phyloP scores from a whole-genome alignment of 2,113 vertebrate genomes.

The Rhinolophus sinicus region DNA sequence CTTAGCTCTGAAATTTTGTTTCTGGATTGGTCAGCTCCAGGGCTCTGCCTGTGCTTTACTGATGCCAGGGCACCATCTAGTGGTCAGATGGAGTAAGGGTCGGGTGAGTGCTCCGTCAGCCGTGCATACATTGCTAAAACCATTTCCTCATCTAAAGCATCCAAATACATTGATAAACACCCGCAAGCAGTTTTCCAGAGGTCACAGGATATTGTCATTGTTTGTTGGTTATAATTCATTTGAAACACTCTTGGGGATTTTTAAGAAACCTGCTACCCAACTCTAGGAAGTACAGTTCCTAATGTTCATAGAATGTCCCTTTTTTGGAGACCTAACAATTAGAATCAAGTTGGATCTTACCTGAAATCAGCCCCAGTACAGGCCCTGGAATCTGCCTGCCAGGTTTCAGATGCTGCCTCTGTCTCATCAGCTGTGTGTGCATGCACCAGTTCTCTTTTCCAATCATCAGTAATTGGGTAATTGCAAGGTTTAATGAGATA shows the following conservation, averaged over 20 bases:
- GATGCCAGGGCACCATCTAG: conserved; percentile 44
- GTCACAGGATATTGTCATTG: not conserved
- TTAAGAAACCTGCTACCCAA: not conserved
- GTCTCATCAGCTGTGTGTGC: not conserved
- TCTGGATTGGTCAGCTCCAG: accelerated
- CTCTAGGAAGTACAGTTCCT: not conserved
- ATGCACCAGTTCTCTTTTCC: not conserved
- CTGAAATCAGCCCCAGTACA: not conserved
- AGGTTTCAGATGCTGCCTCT: not conserved
- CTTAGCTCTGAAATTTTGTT: not conserved
- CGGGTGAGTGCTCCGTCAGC: accelerated
- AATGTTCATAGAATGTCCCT: not conserved
- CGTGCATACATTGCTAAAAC: accelerated
- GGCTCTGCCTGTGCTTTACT: not conserved
- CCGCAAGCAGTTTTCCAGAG: not conserved
- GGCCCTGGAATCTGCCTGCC: not conserved
- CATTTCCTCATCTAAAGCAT: not conserved
- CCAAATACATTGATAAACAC: not conserved
- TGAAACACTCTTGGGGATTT: not conserved
- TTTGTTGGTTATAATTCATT: not conserved
- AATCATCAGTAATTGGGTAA: not conserved
- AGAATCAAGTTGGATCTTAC: not conserved
- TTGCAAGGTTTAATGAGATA: not conserved
- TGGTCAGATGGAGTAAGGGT: not conserved
- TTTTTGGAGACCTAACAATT: not conserved